phyloP scores from a whole-genome alignment of 2,113 vertebrate genomes.

The Indicator maculatus region DNA sequence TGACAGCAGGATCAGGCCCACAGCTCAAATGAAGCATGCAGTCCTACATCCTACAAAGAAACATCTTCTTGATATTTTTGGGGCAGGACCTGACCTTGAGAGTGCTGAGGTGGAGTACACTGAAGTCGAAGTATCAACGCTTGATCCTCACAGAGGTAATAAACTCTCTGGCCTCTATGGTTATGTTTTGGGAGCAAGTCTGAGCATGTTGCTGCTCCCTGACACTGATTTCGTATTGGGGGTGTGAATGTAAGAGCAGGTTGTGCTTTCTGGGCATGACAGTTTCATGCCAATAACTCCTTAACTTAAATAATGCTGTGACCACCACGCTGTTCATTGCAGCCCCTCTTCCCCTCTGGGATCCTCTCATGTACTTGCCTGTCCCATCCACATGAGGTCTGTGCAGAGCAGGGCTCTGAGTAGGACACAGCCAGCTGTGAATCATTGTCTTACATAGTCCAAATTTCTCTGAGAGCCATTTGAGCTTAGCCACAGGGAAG shows the following conservation, averaged over 20 bases:
- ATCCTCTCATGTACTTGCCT: neutral
- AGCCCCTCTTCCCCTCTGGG: neutral
- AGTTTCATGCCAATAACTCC: neutral
- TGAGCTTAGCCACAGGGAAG: neutral
- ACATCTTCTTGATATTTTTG: slow-evolving; percentile 70
- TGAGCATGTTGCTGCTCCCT: neutral
- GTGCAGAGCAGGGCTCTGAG: neutral
- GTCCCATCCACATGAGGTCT: neutral
- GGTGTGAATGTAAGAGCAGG: neutral
- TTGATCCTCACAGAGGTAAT: slow-evolving; percentile 76
- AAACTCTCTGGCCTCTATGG: neutral
- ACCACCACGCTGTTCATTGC: neutral
- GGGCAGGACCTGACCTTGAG: slow-evolving; percentile 74
- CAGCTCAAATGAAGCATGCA: neutral
- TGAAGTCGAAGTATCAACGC: slow-evolving; percentile 74
- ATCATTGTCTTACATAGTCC: neutral
- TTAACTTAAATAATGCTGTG: neutral
- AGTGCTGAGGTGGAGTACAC: slow-evolving; percentile 79
- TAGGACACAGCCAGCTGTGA: neutral
- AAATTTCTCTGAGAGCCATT: neutral
- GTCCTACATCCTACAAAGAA: slow-evolving; percentile 56
- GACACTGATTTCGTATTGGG: neutral
- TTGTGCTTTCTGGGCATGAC: neutral
- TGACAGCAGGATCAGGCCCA: slow-evolving; percentile 34
- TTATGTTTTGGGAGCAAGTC: neutral